A percentile compares a stretch with the other conserved stretches of the same genome.
These are phyloP conservation scores for Upupa epops DNA, from an alignment of 2,113 vertebrate genomes.

Conservation along the genomic window DNA sequence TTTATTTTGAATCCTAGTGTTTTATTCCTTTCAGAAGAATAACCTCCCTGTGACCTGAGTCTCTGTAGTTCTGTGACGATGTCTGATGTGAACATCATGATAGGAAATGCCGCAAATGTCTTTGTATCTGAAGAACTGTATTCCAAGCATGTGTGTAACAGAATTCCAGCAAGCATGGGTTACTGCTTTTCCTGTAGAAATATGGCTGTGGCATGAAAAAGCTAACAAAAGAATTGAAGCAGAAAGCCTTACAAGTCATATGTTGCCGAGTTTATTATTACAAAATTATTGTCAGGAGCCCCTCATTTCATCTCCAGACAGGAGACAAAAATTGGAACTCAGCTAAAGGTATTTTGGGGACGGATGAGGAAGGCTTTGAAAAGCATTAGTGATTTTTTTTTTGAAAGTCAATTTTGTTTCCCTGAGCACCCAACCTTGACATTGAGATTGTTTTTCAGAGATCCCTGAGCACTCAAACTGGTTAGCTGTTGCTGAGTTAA, in stretches of 20 bases:
- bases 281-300: not conserved
- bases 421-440: not conserved
- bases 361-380: not conserved
- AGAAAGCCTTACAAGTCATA: conserved; percentile 30
- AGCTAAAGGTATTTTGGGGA: not conserved
- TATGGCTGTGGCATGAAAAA: conserved; percentile 10
- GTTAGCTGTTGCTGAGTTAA: not conserved
- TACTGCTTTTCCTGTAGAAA: conserved; percentile 32
- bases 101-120: not conserved
- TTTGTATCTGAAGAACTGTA: not conserved
- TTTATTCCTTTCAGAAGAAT: conserved; percentile 21
- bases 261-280: not conserved
- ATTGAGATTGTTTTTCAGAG: not conserved
- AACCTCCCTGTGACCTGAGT: not conserved
- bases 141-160: not conserved
- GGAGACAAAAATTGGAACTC: not conserved
- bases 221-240: conserved; percentile 14
- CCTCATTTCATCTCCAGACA: not conserved
- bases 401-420: not conserved
- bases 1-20: not conserved
- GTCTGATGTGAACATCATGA: not conserved
- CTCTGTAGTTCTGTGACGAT: conserved; percentile 1
- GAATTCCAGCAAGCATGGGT: not conserved
- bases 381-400: not conserved
- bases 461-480: not conserved